Evolutionary conservation across 2,113 vertebrate species (phyloP), one percentile per base, ranked within the genome.

Genomic region (Arizona elegans): DNA sequence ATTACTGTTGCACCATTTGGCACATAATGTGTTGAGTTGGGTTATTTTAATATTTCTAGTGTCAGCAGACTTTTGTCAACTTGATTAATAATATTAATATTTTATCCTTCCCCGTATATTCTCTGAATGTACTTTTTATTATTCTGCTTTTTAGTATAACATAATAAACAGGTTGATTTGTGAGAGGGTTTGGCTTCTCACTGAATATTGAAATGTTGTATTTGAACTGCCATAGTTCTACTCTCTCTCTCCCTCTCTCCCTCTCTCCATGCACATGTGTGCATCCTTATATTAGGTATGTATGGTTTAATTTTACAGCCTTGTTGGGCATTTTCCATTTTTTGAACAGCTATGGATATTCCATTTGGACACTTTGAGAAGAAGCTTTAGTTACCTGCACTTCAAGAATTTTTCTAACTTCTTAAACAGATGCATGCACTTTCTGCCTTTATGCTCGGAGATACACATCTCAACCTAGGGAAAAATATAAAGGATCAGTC

Each of bases 51-150:
- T 90, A 81, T 92, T 29, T 26, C 86, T 55, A 0, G 1, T 38
- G 5, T 33, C 50, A 2, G 56, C 9, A 24, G 86, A 56, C 9
- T 65, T 15, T 90, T 23, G 1, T 33, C 62, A 91, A 58, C 50
- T 95, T 95, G 93, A 92, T 43, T 38, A 55, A 95, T 47, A 91
- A 2, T 1, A 15, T 88, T 58, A 88, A n/a, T 81, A 2, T 33
- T 53, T 87, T 2, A 0, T 6, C 15, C 6, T 75, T 15, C 70
- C 9, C 65, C 11, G 7, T n/a, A 54, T 58, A 29, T 58, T 88
- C 33, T 33, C 54, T 33, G 8, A 2, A 3, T 0, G 94, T 24
- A 2, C 9, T 9, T 93, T 21, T 3, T 50, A 93, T 95, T 94
- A 24, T 55, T 47, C 26, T 62, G 54, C n/a, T 81, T 87, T 89